Percentiles rank a stretch among this genome's conserved stretches.
Evolutionary conservation across 2,797 vertebrate species (phyloP).

Genomic region (Danio tinwini): DNA sequence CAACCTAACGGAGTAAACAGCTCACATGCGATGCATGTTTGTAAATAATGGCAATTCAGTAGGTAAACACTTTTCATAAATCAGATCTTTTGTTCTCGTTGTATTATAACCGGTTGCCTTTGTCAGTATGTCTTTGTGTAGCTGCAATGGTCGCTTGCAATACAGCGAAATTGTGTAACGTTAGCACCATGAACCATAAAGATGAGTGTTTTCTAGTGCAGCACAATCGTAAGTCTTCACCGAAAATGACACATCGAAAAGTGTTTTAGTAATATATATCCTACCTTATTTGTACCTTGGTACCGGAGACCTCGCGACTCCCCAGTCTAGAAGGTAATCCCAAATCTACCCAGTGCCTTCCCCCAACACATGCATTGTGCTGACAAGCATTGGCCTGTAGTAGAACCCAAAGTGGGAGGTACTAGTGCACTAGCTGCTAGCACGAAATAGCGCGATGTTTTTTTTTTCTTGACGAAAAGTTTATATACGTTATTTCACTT

Average conservation of each 20-base stretch:
- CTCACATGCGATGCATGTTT: neutral
- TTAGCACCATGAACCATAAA: neutral
- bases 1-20: neutral
- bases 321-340: slow-evolving; percentile 13
- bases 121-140: slow-evolving; percentile 59
- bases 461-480: neutral
- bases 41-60: neutral
- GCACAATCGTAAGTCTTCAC: neutral
- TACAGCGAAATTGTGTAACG: neutral
- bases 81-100: slow-evolving; percentile 10
- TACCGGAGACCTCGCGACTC: slow-evolving; percentile 30
- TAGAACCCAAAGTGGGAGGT: slow-evolving; percentile 18
- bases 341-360: slow-evolving; percentile 6
- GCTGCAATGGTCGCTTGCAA: neutral
- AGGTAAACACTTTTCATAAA: neutral
- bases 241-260: slow-evolving; percentile 14
- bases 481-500: neutral
- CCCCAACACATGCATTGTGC: slow-evolving; percentile 29
- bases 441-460: neutral
- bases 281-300: slow-evolving; percentile 48
- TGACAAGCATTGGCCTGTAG: slow-evolving; percentile 31
- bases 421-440: neutral
- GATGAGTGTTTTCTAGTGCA: neutral
- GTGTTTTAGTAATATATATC: slow-evolving; percentile 17
- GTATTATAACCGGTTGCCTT: slow-evolving; percentile 33